These are phyloP conservation scores for Agonopterix heracliana DNA, from an alignment of 2,888 invertebrate genomes.

Conservation along the genomic window DNA sequence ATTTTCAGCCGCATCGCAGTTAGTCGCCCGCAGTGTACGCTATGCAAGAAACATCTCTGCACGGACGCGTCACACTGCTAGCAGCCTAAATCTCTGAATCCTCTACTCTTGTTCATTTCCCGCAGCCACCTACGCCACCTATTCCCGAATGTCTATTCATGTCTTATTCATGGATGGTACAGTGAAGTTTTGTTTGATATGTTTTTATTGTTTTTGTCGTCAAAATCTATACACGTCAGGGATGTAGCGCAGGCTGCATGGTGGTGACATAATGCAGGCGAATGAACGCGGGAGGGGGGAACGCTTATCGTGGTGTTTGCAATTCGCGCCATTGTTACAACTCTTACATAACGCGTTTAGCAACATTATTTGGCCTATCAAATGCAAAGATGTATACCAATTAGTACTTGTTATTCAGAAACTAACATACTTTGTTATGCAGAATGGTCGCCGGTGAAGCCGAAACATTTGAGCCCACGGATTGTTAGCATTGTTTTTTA, in stretches of 20 bases:
- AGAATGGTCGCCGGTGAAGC: background rate
- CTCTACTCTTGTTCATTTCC: no score
- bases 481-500: slow-evolving; percentile 19
- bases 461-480: background rate
- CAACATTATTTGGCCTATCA: slow-evolving; percentile 4
- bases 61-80: slow-evolving; percentile 57
- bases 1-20: slow-evolving; percentile 65
- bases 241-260: no score
- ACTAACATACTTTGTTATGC: background rate
- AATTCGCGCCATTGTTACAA: slow-evolving; percentile 19
- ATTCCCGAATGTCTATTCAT: no score
- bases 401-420: background rate
- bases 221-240: no score
- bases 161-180: no score
- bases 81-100: slow-evolving; percentile 1
- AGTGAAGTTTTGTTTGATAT: no score
- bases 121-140: no score
- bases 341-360: slow-evolving; percentile 28
- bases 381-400: background rate
- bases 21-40: slow-evolving; percentile 56
- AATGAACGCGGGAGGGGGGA: background rate
- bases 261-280: background rate
- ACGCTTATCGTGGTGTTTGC: slow-evolving; percentile 25
- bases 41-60: slow-evolving; percentile 64
- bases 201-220: no score